A percentile compares a stretch with the other conserved stretches of the same genome.
Evolutionary conservation across 2,888 invertebrate genomes (phyloP).

Genomic region (Arge pagana): DNA sequence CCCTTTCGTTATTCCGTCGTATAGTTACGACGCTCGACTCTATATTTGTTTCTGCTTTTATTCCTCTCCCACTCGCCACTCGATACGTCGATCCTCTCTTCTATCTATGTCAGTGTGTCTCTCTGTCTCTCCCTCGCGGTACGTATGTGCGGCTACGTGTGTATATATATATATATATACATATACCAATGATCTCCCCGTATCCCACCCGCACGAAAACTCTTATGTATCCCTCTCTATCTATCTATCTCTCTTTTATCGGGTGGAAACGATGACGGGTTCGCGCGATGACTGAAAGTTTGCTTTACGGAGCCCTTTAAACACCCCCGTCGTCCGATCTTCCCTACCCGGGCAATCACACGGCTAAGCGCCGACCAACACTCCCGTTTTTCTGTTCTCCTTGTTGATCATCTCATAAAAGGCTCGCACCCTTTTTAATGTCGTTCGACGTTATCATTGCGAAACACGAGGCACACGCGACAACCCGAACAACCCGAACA

Average conservation of each 20-base stretch:
- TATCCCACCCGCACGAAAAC: too few species aligned
- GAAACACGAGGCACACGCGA: constrained; percentile 1
- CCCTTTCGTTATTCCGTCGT: too few species aligned
- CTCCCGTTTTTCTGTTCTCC: not conserved
- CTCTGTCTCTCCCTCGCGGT: too few species aligned
- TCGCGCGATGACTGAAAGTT: constrained; percentile 1
- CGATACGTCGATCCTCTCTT: too few species aligned
- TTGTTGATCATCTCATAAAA: too few species aligned
- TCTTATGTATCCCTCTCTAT: not conserved
- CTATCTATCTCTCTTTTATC: not conserved
- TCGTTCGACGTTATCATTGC: constrained; percentile 8
- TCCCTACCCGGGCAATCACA: constrained; percentile 6
- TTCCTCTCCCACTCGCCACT: too few species aligned
- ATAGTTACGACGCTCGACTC: too few species aligned
- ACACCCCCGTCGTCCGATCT: constrained; percentile 3
- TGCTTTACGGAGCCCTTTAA: constrained; percentile 12
- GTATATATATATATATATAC: too few species aligned
- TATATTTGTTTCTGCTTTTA: too few species aligned
- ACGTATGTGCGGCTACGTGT: too few species aligned
- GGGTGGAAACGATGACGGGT: constrained; percentile 19
- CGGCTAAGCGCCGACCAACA: constrained; percentile 5
- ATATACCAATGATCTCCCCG: too few species aligned
- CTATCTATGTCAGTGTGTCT: too few species aligned
- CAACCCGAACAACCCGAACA: not conserved
- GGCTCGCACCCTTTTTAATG: constrained; percentile 7